These are phyloP conservation scores for Passer montanus DNA, from an alignment of 2,113 vertebrate species.

Conservation along the genomic window DNA sequence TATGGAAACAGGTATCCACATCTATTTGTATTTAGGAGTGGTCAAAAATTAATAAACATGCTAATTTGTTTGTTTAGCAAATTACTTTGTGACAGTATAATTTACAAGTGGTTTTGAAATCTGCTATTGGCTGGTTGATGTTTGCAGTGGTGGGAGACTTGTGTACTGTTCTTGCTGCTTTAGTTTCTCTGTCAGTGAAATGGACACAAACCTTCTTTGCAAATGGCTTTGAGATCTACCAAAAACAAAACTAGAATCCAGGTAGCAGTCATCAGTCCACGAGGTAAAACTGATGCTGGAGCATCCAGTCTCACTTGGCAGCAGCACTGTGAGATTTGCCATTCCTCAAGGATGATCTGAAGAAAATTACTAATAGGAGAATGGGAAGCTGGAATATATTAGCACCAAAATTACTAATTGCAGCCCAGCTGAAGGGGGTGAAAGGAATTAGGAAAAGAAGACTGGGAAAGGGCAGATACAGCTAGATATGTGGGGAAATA, in stretches of 20 bases:
- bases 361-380: neutral
- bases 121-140: neutral
- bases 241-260: neutral
- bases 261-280: too few species aligned
- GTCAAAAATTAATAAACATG: constrained; percentile 5
- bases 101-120: neutral
- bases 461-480: neutral
- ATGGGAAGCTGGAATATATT: neutral
- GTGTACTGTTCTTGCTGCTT: neutral
- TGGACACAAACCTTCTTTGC: neutral
- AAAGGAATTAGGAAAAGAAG: neutral
- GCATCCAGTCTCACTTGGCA: neutral
- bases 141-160: neutral
- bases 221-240: neutral
- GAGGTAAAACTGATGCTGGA: neutral
- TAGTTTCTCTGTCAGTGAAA: neutral
- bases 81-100: neutral
- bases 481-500: neutral
- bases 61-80: neutral
- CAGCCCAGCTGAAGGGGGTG: neutral
- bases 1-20: neutral
- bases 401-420: neutral
- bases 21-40: neutral
- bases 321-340: neutral
- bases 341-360: neutral